phyloP scores from a whole-genome alignment of 2,113 vertebrate species.

The Falco punctatus region DNA sequence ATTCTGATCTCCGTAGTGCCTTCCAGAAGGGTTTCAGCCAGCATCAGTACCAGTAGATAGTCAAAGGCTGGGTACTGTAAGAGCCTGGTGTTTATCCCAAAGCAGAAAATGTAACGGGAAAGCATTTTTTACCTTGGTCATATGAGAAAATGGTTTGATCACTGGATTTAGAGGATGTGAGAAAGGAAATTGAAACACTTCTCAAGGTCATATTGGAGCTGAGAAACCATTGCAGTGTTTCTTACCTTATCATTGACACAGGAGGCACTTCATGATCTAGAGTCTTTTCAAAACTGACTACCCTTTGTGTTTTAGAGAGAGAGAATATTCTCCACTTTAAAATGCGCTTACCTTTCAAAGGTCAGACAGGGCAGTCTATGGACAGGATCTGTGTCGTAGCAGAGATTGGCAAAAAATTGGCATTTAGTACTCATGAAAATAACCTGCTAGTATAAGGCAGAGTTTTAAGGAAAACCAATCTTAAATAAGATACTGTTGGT shows the following conservation, averaged over 20 bases:
- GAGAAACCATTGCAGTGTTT: not conserved
- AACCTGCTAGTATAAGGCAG: not conserved
- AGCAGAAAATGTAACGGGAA: not conserved
- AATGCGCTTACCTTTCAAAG: not conserved
- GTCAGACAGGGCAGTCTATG: not conserved
- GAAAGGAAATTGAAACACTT: not conserved
- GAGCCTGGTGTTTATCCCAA: not conserved
- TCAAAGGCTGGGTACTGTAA: not conserved
- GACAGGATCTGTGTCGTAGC: not conserved
- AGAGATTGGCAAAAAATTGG: not conserved
- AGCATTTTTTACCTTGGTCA: fast-evolving
- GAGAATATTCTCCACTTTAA: not conserved
- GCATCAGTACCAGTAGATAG: not conserved
- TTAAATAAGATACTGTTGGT: not conserved
- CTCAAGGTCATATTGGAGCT: not conserved
- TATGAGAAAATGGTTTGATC: not conserved
- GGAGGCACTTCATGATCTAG: not conserved
- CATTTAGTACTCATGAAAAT: not conserved
- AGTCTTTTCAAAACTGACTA: not conserved
- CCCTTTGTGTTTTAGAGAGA: not conserved
- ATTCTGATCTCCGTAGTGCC: not conserved
- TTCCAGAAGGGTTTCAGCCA: not conserved
- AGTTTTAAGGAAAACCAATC: not conserved
- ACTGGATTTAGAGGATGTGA: not conserved
- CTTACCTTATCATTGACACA: not conserved